Conservation (phyloP, 1,140 invertebrate species). For the Protaetia brevitarsis region DNA sequence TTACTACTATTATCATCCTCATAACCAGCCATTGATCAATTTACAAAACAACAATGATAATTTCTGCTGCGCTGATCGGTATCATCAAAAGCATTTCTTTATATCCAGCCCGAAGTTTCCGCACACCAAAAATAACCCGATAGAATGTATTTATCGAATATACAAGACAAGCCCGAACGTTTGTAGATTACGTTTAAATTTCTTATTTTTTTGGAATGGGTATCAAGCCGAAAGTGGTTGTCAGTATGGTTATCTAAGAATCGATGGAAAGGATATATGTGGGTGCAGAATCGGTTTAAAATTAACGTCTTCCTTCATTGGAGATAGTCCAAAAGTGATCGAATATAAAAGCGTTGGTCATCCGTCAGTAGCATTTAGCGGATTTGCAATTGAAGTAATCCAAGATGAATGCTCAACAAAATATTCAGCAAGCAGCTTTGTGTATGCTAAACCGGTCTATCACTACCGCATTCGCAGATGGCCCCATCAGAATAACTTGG, state of each 20-base stretch:
- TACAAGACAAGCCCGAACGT: conserved; percentile 49
- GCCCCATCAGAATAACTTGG: neutral
- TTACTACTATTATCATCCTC: neutral
- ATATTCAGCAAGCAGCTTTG: conserved; percentile 37
- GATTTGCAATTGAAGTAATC: conserved; percentile 55
- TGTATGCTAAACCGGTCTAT: conserved; percentile 31
- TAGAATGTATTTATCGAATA: conserved; percentile 54
- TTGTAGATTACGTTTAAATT: conserved; percentile 54
- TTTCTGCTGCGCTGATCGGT: conserved; percentile 50
- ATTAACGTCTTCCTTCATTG: conserved; percentile 43
- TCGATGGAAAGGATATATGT: conserved; percentile 56
- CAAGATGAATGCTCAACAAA: conserved; percentile 54
- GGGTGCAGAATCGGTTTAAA: conserved; percentile 55
- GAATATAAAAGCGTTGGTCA: conserved; percentile 29
- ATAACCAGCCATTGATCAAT: neutral
- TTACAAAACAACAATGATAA: neutral
- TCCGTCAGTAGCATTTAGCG: conserved; percentile 45
- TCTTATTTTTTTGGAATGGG: conserved; percentile 57
- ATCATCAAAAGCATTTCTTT: conserved; percentile 51
- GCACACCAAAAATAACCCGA: conserved; percentile 39
- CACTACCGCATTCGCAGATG: neutral
- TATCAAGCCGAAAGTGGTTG: conserved; percentile 46
- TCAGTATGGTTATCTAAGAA: conserved; percentile 52
- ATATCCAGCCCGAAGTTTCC: conserved; percentile 58
- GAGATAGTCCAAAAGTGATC: conserved; percentile 2